Base-by-base conservation (phyloP, 2,113 vertebrate species). In the Dinomys branickii region DNA sequence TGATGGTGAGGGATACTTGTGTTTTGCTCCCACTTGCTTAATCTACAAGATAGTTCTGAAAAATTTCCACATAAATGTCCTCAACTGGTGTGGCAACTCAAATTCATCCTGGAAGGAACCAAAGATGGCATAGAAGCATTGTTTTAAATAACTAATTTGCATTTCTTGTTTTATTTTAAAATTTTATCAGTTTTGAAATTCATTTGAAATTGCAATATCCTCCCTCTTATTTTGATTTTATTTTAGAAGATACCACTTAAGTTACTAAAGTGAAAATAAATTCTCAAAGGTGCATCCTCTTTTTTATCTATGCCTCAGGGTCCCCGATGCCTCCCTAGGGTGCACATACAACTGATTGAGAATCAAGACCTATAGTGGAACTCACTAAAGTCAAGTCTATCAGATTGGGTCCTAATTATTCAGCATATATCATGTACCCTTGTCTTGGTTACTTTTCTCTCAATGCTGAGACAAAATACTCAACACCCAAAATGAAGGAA, bases 161-260 rank as follows among this genome's bases (percentile, higher is more conserved):
- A 4, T 81, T 3, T 88, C 26, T 11, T 24, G 41, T 54, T 83
- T 90, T 47, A 84, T 22, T 92, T 94, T 83, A 41, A 63, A 78
- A 87, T 83, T 67, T 63, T 86, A 58, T 44, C 84, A 33, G 58
- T 77, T 95, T 94, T 58, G 88, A 81, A 84, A 85, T 94, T 82
- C 16, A n/a, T 38, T 61, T 85, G n/a, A 73, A 91, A 52, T 75
- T 22, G 24, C 20, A 65, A 56, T 59, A 52, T 65, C 24, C 4
- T 73, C 50, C 52, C 50, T 82, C 47, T 58, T 65, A 59, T 41
- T 90, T 93, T 85, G 33, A 78, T 86, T 85, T 96, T 5, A 77
- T 44, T 95, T 94, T 84, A 75, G 84, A 41, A 97, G 11, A 75
- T 50, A 59, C 61, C 35, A 65, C 44, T 24, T 67, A 86, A 69